Evolutionary conservation across 53 echinoderm and acorn worm species (phyloP).

Genomic region (Echinometra lucunter): DNA sequence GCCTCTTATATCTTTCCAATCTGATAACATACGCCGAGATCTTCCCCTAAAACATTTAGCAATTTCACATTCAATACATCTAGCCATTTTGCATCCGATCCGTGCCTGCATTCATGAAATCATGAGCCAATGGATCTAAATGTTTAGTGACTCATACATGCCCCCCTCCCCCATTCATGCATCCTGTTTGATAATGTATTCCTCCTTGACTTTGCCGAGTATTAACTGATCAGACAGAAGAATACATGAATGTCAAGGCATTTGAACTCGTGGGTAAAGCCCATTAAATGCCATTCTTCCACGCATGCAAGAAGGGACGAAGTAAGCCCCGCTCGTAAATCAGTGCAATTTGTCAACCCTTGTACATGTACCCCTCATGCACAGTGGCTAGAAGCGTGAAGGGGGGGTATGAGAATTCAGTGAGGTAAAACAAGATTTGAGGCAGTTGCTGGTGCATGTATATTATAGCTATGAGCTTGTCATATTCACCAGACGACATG

Average conservation of each 20-base stretch:
- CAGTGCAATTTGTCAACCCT: constrained; percentile 29
- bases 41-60: neutral
- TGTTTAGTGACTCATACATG: constrained; percentile 32
- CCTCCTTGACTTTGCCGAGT: neutral
- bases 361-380: neutral
- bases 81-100: neutral
- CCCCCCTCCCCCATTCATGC: neutral
- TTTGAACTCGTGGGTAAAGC: constrained; percentile 10
- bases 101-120: neutral
- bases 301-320: neutral
- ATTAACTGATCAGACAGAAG: constrained; percentile 49
- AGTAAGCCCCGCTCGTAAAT: constrained; percentile 48
- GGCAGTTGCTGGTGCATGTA: neutral
- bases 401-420: neutral
- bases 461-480: neutral
- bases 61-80: neutral
- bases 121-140: neutral
- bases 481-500: neutral
- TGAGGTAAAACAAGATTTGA: neutral
- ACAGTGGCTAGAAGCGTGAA: neutral
- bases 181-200: neutral
- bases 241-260: constrained; percentile 40
- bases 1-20: neutral
- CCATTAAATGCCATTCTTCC: constrained; percentile 11
- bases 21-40: neutral